Evolutionary conservation across 2,113 vertebrate genomes (phyloP).

Genomic region (Cryptomyrus ogoouensis): DNA sequence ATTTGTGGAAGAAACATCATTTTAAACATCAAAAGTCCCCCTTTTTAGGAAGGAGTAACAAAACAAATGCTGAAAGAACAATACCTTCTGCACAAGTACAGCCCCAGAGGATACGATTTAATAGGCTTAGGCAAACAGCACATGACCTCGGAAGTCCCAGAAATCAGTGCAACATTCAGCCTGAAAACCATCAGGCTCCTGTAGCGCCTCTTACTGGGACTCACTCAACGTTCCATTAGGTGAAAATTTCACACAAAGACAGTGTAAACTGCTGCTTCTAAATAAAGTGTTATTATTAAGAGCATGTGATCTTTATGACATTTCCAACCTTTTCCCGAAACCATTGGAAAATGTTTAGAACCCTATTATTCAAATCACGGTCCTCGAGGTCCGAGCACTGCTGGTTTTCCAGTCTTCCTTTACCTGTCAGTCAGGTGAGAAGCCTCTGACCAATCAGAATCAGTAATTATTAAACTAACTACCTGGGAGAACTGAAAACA

Average conservation of each 20-base stretch:
- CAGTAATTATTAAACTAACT: too few relatives aligned
- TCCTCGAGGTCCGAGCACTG: too few relatives aligned
- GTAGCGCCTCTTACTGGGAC: constrained; percentile 22
- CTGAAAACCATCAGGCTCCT: not conserved
- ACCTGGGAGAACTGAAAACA: too few relatives aligned
- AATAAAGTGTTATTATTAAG: constrained; percentile 10
- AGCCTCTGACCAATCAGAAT: too few relatives aligned
- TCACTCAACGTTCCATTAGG: constrained; percentile 39
- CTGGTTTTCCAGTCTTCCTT: too few relatives aligned
- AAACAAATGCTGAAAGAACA: not conserved
- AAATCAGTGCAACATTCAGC: not conserved
- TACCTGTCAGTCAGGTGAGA: too few relatives aligned
- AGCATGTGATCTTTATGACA: constrained; percentile 7
- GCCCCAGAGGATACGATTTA: not conserved
- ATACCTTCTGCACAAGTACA: not conserved
- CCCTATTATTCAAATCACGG: too few relatives aligned
- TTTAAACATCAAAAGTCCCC: not conserved
- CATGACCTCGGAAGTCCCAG: not conserved
- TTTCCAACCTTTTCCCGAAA: not conserved
- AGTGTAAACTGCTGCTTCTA: constrained; percentile 29
- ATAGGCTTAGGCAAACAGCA: not conserved
- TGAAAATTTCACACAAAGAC: constrained; percentile 32
- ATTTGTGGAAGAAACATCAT: not conserved
- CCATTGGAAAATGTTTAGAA: constrained; percentile 11
- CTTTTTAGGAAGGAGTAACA: not conserved